Base-by-base conservation (phyloP, 2,113 vertebrate genomes). In the Rhagologus leucostigma region DNA sequence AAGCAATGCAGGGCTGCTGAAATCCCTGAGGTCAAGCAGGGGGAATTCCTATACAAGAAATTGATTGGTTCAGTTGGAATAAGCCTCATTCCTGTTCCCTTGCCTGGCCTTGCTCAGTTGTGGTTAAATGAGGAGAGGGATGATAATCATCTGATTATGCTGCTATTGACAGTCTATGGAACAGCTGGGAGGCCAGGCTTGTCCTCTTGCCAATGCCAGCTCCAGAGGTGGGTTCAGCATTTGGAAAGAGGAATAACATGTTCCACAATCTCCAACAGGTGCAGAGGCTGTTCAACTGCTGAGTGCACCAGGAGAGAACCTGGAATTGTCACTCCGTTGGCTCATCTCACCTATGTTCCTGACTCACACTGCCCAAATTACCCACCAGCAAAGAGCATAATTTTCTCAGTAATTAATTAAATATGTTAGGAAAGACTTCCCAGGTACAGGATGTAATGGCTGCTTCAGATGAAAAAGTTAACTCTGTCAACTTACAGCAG, bases 111-210 rank as follows among this genome's bases (percentile, higher is more conserved):
- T 81, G 59, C 64, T 90, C 29, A 39, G 47, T 50, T 88, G 79
- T 86, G 93, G 92, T 91, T 94, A 94, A 92, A 86, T 90, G 68
- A 93, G 95, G 95, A 84, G 76, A 96, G 60, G 21, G 85, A 75
- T 77, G 85, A n/a, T 68, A 88, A 85, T 87, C 32, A 75, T 37
- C 75, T 71, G 68, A 86, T 92, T 70, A 93, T 84, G 64, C 68
- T 77, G 39, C 64, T 85, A 18, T 42, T 84, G 80, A 67, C 8
- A 8, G 68, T 78, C 77, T 49, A 62, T 6, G 80, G 24, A 92
- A 69, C 42, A 91, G 59, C 30, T 86, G 67, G 62, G 70, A 87
- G 94, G 32, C 39, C 50, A 62, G 35, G n/a, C 47, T 84, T 79
- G 60, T 84, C 35, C 30, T 94, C 62, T 42, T 57, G 53, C 70